Evolutionary conservation across 64 coral and sea anemone species (phyloP).

Genomic region (Astreopora myriophthalma): DNA sequence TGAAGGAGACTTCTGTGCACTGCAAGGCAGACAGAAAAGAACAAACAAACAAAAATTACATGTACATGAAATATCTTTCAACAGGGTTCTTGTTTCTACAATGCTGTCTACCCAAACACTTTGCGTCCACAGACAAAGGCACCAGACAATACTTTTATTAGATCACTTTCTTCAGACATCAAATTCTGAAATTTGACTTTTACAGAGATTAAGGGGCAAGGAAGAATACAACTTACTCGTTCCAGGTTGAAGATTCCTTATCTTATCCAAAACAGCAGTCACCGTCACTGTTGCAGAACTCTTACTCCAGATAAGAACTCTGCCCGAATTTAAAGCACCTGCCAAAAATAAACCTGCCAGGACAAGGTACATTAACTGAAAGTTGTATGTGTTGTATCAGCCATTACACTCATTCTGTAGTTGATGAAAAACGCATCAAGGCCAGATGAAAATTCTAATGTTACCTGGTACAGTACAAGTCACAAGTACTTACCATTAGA

Average conservation of each 20-base stretch:
- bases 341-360: slow-evolving; percentile 60
- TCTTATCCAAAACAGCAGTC: slow-evolving; percentile 67
- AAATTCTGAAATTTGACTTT: not conserved
- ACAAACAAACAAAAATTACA: not conserved
- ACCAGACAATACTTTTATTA: too few relatives aligned
- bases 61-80: too few relatives aligned
- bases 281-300: slow-evolving; percentile 22
- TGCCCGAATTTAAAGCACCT: slow-evolving; percentile 74
- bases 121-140: too few relatives aligned
- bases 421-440: too few relatives aligned
- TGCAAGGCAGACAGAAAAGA: slow-evolving; percentile 2
- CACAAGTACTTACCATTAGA: slow-evolving; percentile 77
- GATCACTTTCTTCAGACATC: too few relatives aligned
- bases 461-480: not conserved
- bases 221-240: slow-evolving; percentile 17
- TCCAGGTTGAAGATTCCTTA: slow-evolving; percentile 55
- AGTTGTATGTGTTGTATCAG: not conserved
- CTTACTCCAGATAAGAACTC: slow-evolving; percentile 75
- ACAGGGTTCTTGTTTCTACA: too few relatives aligned
- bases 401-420: too few relatives aligned
- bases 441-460: too few relatives aligned
- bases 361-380: not conserved
- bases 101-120: too few relatives aligned
- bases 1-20: not conserved
- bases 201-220: not conserved